Conservation (phyloP, 2,888 invertebrate genomes). For the Drosophila pseudotakahashii region DNA sequence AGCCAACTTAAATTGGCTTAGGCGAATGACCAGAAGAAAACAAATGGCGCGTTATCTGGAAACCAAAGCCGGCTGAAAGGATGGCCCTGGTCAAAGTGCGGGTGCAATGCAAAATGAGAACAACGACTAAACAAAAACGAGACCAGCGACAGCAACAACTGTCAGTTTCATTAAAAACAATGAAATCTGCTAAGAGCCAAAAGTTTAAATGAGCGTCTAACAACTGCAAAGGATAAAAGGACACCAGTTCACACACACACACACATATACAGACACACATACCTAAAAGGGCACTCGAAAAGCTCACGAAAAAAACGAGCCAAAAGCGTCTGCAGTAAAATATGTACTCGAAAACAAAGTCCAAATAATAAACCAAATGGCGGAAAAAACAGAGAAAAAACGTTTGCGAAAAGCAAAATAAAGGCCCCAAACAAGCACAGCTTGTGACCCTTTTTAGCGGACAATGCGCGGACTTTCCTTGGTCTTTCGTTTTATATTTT, state of each 20-base stretch:
- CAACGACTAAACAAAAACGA: conserved; percentile 33
- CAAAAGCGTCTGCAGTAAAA: conserved; percentile 67
- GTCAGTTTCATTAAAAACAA: conserved; percentile 79
- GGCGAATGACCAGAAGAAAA: conserved; percentile 74
- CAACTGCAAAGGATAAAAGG: conserved; percentile 53
- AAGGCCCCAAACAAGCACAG: conserved; percentile 65
- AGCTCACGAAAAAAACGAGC: conserved; percentile 38
- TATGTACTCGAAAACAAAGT: conserved; percentile 74
- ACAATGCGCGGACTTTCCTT: conserved; percentile 55
- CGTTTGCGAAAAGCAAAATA: conserved; percentile 44
- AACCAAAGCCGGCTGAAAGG: conserved; percentile 51
- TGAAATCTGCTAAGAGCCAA: conserved; percentile 78
- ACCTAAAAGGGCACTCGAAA: conserved; percentile 34
- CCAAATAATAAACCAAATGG: conserved; percentile 77
- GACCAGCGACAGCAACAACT: conserved; percentile 47
- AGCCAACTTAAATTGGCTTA: conserved; percentile 78
- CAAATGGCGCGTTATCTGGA: conserved; percentile 74
- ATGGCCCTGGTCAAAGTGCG: conserved; percentile 53
- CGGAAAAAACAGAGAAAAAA: conserved; percentile 51
- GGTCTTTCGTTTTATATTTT: conserved; percentile 7
- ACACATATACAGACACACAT: conserved; percentile 5
- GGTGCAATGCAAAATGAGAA: conserved; percentile 66
- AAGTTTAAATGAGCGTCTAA: conserved; percentile 78
- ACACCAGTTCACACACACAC: conserved; percentile 16
- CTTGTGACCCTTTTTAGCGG: conserved; percentile 72